A percentile compares a stretch with the other conserved stretches of the same genome.
Evolutionary conservation across 2,113 vertebrate species (phyloP).

Genomic region (Phalacrocorax aristotelis): DNA sequence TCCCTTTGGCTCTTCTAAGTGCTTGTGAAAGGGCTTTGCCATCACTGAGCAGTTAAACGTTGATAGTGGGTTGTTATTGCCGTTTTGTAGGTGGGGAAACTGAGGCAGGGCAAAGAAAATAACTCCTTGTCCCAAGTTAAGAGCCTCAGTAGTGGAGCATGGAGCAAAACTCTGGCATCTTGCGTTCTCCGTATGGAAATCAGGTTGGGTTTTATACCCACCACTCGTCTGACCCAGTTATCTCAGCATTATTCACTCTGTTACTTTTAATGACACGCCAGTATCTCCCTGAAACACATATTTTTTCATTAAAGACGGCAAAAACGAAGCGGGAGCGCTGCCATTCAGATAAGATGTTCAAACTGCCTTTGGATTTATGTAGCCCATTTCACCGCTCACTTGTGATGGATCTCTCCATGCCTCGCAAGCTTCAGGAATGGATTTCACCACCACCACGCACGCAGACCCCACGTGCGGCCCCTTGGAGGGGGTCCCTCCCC

Average conservation of each 20-base stretch:
- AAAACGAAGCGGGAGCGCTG: background rate
- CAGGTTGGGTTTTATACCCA: background rate
- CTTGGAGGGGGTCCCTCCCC: background rate
- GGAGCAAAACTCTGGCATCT: background rate
- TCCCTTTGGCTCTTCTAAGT: rapidly evolving
- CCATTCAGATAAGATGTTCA: background rate
- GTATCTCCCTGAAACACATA: background rate
- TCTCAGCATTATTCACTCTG: background rate
- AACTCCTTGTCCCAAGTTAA: background rate
- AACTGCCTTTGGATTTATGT: background rate
- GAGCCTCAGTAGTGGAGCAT: background rate
- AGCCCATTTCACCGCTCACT: background rate
- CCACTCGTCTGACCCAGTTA: background rate
- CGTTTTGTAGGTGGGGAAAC: background rate
- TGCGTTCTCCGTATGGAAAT: rapidly evolving
- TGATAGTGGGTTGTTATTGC: background rate
- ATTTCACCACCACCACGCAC: background rate
- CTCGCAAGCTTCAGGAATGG: background rate
- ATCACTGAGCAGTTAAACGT: background rate
- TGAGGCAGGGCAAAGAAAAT: background rate
- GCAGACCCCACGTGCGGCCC: background rate
- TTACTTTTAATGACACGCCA: background rate
- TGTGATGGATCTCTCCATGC: background rate
- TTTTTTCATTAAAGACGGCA: background rate
- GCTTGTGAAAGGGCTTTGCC: background rate